phyloP scores from a whole-genome alignment of 2,797 vertebrate species.

The Karalla daura region DNA sequence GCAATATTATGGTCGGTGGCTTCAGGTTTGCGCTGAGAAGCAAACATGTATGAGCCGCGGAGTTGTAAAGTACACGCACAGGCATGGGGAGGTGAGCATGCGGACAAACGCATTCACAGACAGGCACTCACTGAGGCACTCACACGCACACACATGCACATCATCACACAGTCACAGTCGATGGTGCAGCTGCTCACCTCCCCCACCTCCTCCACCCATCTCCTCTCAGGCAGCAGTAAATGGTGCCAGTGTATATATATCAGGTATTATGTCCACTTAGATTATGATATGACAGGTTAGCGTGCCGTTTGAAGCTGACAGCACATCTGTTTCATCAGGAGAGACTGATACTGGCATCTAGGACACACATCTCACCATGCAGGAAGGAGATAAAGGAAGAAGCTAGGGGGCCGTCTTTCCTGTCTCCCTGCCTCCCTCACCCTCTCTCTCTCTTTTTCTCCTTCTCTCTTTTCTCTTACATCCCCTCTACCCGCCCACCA shows the following conservation, averaged over 20 bases:
- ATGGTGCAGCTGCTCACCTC: slow-evolving; percentile 79
- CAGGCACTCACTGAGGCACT: slow-evolving; percentile 64
- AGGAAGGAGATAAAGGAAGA: slow-evolving; percentile 86
- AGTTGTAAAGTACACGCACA: slow-evolving; percentile 50
- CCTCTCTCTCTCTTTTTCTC: slow-evolving; percentile 21
- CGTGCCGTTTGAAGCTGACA: slow-evolving; percentile 90
- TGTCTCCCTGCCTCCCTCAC: slow-evolving; percentile 77
- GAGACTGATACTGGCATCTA: slow-evolving; percentile 92
- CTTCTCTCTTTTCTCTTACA: slow-evolving; percentile 55
- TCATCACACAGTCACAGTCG: slow-evolving; percentile 74
- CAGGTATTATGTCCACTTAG: slow-evolving; percentile 90
- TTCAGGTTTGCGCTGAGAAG: slow-evolving; percentile 61
- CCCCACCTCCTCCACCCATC: slow-evolving; percentile 75
- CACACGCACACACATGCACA: slow-evolving; percentile 58
- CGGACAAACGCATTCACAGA: slow-evolving; percentile 57
- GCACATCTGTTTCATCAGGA: slow-evolving; percentile 89
- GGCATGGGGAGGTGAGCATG: slow-evolving; percentile 60
- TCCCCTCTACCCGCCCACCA: slow-evolving; percentile 48
- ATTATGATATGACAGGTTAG: slow-evolving; percentile 90
- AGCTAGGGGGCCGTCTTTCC: slow-evolving; percentile 84
- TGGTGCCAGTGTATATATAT: slow-evolving; percentile 87
- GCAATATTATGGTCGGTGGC: slow-evolving; percentile 72
- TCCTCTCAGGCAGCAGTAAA: slow-evolving; percentile 85
- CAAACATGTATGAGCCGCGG: slow-evolving; percentile 58
- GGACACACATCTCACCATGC: slow-evolving; percentile 89